phyloP scores from a whole-genome alignment of 2,888 invertebrate genomes.

The Acheta domesticus region DNA sequence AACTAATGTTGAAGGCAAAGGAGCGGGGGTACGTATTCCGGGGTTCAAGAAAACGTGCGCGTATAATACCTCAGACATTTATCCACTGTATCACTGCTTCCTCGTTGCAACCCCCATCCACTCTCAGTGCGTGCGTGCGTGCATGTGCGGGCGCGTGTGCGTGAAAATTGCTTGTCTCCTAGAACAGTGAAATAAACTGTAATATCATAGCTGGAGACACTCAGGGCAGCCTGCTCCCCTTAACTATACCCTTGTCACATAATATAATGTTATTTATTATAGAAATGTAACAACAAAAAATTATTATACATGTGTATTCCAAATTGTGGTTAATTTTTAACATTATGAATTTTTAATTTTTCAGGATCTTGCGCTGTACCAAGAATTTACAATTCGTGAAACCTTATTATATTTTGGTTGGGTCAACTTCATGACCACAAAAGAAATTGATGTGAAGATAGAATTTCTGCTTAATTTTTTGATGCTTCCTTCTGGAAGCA shows the following conservation, averaged over 20 bases:
- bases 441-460: conserved; percentile 63
- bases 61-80: no score
- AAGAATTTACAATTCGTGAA: conserved; percentile 74
- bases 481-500: conserved; percentile 54
- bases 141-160: no score
- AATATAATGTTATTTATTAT: background rate
- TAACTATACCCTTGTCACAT: conserved; percentile 30
- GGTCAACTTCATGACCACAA: conserved; percentile 70
- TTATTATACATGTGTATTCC: background rate
- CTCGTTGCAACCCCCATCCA: no score
- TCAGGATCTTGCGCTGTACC: conserved; percentile 70
- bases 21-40: no score
- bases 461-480: conserved; percentile 68
- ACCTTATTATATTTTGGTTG: conserved; percentile 82
- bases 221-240: background rate
- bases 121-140: no score
- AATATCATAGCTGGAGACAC: no score
- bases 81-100: no score
- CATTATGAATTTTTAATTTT: conserved; percentile 37
- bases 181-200: no score
- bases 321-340: no score
- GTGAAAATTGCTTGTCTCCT: no score
- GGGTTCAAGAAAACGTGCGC: no score
- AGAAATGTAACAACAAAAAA: background rate
- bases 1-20: no score